Percentiles rank a stretch among this genome's conserved stretches.
Evolutionary conservation across 2,113 vertebrate genomes (phyloP).

Genomic region (Epinephelus moara): DNA sequence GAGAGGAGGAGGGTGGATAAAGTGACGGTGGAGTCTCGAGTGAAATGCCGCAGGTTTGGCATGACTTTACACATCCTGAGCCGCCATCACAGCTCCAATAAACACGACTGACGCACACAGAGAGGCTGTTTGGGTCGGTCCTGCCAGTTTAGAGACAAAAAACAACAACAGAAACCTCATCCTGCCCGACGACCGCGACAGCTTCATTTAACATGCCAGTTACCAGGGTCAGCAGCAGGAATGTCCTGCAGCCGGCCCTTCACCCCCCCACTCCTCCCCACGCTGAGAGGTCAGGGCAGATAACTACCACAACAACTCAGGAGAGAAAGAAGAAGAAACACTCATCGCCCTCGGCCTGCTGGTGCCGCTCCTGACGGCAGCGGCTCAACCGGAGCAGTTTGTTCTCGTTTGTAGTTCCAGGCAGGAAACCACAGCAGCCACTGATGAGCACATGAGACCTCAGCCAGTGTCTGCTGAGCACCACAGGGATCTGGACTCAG

Average conservation of each 20-base stretch:
- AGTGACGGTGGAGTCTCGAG: not conserved
- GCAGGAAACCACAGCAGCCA: slow-evolving; percentile 10
- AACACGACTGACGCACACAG: slow-evolving; percentile 16
- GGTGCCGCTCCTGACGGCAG: not conserved
- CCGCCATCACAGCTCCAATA: not conserved
- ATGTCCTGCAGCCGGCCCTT: slow-evolving; percentile 45
- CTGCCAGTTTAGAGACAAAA: slow-evolving; percentile 1
- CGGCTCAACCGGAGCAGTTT: not conserved
- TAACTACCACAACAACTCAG: not conserved
- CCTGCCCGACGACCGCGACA: not conserved
- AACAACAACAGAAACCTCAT: slow-evolving; percentile 32
- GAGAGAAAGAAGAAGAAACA: not conserved
- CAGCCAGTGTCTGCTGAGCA: not conserved
- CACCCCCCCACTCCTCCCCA: not conserved
- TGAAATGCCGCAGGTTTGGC: slow-evolving; percentile 17
- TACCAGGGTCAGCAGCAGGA: slow-evolving; percentile 38
- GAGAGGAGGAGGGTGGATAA: not conserved
- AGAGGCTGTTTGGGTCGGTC: not conserved
- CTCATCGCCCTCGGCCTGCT: not conserved
- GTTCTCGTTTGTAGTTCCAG: not conserved
- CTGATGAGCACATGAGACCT: slow-evolving; percentile 4
- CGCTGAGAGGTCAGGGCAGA: slow-evolving; percentile 22
- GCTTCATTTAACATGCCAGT: slow-evolving; percentile 35
- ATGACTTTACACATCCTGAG: slow-evolving; percentile 7
- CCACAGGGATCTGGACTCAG: not conserved